Conservation (phyloP, 2,888 invertebrate species). For the Leptinotarsa tumamoca region DNA sequence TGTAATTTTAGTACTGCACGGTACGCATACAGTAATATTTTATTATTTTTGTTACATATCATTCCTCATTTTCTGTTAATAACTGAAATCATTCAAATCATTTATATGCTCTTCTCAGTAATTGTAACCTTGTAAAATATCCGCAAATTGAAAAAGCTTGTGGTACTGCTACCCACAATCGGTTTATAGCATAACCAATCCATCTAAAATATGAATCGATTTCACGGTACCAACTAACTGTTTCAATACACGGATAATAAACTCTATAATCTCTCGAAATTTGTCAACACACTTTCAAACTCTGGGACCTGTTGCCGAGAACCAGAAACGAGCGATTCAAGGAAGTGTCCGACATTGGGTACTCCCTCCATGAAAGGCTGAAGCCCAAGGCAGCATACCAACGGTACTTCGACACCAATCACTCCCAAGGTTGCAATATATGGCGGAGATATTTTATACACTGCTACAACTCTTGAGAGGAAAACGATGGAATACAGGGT, state of each 20-base stretch:
- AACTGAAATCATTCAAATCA: no score
- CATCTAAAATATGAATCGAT: not conserved
- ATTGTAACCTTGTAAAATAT: no score
- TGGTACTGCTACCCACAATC: not conserved
- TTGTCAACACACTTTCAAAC: constrained; percentile 32
- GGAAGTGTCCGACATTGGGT: constrained; percentile 40
- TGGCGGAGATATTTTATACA: constrained; percentile 25
- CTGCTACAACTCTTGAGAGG: constrained; percentile 15
- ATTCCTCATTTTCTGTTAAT: no score
- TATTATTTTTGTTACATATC: no score
- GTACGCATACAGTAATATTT: no score
- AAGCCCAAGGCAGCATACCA: constrained; percentile 61
- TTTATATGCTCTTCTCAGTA: no score
- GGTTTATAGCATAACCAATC: not conserved
- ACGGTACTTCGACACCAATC: constrained; percentile 70
- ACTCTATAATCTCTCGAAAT: constrained; percentile 16
- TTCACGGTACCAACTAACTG: not conserved
- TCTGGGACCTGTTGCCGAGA: constrained; percentile 33
- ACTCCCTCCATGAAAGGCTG: constrained; percentile 61
- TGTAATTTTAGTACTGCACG: no score
- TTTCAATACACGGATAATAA: constrained; percentile 11
- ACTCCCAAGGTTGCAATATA: constrained; percentile 46
- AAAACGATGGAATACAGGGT: not conserved
- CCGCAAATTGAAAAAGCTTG: no score
- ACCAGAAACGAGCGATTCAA: constrained; percentile 26